Evolutionary conservation across 1,140 invertebrate species (phyloP).

Genomic region (Atta cephalotes): DNA sequence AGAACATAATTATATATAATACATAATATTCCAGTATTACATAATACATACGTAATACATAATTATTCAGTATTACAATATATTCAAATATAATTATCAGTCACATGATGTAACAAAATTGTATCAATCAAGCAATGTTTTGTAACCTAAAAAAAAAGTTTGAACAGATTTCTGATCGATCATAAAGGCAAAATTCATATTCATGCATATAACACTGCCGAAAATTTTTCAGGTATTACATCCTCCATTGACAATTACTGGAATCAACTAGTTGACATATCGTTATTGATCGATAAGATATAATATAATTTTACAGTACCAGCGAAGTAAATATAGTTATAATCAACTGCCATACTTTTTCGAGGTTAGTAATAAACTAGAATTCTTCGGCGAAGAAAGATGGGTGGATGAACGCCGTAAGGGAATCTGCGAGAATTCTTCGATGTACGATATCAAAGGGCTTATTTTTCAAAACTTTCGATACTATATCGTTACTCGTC

Average conservation of each 20-base stretch:
- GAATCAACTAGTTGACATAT: conserved; percentile 68
- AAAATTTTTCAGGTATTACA: conserved; percentile 10
- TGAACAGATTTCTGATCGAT: background rate
- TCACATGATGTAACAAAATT: background rate
- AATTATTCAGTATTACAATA: background rate
- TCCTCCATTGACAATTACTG: conserved; percentile 13
- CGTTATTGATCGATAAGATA: conserved; percentile 53
- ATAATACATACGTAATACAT: no score
- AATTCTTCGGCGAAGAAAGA: conserved; percentile 45
- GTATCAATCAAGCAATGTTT: background rate
- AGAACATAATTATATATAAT: background rate
- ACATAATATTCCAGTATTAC: no score
- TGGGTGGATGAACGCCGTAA: conserved; percentile 62
- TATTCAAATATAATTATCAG: conserved; percentile 26
- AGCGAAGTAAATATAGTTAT: conserved; percentile 68
- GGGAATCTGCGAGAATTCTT: conserved; percentile 45
- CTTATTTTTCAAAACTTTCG: conserved; percentile 61
- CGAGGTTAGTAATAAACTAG: conserved; percentile 63
- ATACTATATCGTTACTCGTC: conserved; percentile 58
- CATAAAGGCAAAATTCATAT: background rate
- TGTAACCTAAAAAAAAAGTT: background rate
- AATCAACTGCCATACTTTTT: conserved; percentile 57
- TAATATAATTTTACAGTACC: conserved; percentile 64
- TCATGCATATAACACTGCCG: no score
- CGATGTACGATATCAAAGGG: conserved; percentile 72